Conservation (phyloP, 2,113 vertebrate species). For the Spea multiplicata region DNA sequence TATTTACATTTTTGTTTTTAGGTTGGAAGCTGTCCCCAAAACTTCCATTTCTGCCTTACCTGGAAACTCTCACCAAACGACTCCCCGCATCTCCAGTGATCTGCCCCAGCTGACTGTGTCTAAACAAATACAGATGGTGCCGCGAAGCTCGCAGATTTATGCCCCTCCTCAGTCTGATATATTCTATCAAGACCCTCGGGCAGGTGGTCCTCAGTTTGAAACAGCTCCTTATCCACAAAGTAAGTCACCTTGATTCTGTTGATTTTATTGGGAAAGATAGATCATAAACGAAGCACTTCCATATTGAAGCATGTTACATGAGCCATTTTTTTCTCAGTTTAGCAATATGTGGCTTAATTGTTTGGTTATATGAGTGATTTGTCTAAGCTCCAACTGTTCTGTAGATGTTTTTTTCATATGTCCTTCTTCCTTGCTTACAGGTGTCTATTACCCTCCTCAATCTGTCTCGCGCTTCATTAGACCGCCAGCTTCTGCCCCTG, state of each 20-base stretch:
- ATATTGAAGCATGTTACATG: no score
- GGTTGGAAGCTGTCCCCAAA: slow-evolving; percentile 81
- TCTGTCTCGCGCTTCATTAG: slow-evolving; percentile 79
- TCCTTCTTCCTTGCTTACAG: slow-evolving; percentile 56
- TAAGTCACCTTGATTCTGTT: slow-evolving; percentile 49
- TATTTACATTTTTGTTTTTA: slow-evolving; percentile 48
- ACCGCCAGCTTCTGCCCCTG: slow-evolving; percentile 68
- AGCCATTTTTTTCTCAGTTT: no score
- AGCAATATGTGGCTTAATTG: no score
- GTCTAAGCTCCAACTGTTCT: neutral
- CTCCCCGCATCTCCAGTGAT: slow-evolving; percentile 73
- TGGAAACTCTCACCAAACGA: slow-evolving; percentile 76
- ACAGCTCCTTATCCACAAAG: slow-evolving; percentile 80
- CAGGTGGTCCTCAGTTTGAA: slow-evolving; percentile 85
- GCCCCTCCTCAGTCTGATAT: slow-evolving; percentile 79
- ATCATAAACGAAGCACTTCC: no score
- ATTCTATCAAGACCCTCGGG: slow-evolving; percentile 82
- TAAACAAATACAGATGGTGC: slow-evolving; percentile 82
- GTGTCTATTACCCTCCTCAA: slow-evolving; percentile 82
- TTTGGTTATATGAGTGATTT: no score
- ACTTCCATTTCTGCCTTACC: slow-evolving; percentile 73
- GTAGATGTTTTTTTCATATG: neutral
- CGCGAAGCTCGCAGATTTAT: slow-evolving; percentile 82
- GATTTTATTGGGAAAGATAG: no score
- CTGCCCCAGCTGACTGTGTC: slow-evolving; percentile 75